These are phyloP conservation scores for Drosophila pectinifera DNA, from an alignment of 1,140 invertebrate genomes.

Conservation along the genomic window DNA sequence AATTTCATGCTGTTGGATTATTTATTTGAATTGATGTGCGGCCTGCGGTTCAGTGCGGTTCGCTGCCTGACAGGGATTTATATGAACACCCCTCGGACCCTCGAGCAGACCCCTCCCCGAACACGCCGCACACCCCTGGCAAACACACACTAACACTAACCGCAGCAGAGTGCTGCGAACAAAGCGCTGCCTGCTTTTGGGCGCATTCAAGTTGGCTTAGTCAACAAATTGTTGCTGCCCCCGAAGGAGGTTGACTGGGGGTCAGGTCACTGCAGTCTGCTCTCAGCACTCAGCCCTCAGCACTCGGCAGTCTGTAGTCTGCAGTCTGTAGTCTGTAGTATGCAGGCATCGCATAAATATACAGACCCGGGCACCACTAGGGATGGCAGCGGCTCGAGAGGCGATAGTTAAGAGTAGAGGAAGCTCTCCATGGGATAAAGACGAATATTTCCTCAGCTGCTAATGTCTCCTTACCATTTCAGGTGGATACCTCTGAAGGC, in stretches of 20 bases:
- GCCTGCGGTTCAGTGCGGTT: constrained; percentile 48
- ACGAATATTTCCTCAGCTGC: too few species aligned
- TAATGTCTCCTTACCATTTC: too few species aligned
- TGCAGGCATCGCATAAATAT: constrained; percentile 47
- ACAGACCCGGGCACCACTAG: constrained; percentile 15
- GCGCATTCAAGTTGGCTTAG: constrained; percentile 44
- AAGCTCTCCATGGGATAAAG: too few species aligned
- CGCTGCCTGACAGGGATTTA: constrained; percentile 51
- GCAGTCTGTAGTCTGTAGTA: constrained; percentile 7
- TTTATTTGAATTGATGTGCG: constrained; percentile 82
- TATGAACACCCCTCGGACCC: constrained; percentile 2
- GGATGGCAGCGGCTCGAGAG: not conserved
- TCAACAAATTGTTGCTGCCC: constrained; percentile 37
- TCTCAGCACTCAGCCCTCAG: not conserved
- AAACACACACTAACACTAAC: not conserved
- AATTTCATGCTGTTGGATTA: constrained; percentile 80
- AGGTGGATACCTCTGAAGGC: too few species aligned
- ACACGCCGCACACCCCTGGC: not conserved
- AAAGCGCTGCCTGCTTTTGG: constrained; percentile 34
- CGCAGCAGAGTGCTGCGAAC: constrained; percentile 9
- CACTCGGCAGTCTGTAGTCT: not conserved
- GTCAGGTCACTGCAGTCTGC: constrained; percentile 32
- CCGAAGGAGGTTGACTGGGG: constrained; percentile 19
- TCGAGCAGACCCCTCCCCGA: not conserved
- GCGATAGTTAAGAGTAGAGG: too few species aligned